Percentiles rank a stretch among this genome's conserved stretches.
These are phyloP conservation scores for Rhingia rostrata DNA, from an alignment of 2,888 invertebrate species.

Conservation along the genomic window DNA sequence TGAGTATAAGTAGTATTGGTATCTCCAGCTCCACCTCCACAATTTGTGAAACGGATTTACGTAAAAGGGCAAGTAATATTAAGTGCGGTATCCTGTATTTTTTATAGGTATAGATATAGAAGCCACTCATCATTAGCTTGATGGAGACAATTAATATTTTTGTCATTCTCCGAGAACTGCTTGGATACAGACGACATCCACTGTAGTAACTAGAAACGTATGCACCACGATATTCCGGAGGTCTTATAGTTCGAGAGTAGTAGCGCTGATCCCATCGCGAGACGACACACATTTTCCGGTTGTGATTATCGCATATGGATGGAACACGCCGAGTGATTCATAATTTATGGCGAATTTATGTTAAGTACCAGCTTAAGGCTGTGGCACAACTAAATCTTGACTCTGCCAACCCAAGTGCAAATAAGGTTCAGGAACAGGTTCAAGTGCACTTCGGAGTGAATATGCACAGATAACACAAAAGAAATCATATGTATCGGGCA, in stretches of 20 bases:
- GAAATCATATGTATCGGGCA: conserved; percentile 57
- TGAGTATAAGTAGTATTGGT: conserved; percentile 44
- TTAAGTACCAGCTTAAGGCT: conserved; percentile 58
- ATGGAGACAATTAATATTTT: conserved; percentile 72
- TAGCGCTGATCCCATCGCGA: conserved; percentile 32
- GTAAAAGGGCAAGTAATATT: conserved; percentile 45
- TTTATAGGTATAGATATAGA: conserved; percentile 23
- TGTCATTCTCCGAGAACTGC: conserved; percentile 44
- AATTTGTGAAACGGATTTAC: conserved; percentile 46
- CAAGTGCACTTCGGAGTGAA: conserved; percentile 63
- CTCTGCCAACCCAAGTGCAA: conserved; percentile 50
- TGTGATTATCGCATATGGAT: conserved; percentile 52
- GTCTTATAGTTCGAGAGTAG: conserved; percentile 15
- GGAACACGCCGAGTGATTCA: conserved; percentile 22
- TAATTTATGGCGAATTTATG: conserved; percentile 68
- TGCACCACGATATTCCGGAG: conserved; percentile 4
- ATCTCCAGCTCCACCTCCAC: conserved; percentile 50
- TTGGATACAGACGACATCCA: neutral
- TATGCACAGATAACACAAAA: conserved; percentile 41
- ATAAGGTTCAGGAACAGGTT: conserved; percentile 62
- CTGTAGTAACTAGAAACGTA: too few relatives aligned
- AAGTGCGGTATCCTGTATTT: conserved; percentile 7
- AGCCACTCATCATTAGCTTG: conserved; percentile 58
- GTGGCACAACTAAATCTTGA: conserved; percentile 51
- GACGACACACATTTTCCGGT: conserved; percentile 62